Evolutionary conservation across 2,888 invertebrate species (phyloP), one percentile per base, ranked within the genome.

Genomic region (Lacanobia oleracea): DNA sequence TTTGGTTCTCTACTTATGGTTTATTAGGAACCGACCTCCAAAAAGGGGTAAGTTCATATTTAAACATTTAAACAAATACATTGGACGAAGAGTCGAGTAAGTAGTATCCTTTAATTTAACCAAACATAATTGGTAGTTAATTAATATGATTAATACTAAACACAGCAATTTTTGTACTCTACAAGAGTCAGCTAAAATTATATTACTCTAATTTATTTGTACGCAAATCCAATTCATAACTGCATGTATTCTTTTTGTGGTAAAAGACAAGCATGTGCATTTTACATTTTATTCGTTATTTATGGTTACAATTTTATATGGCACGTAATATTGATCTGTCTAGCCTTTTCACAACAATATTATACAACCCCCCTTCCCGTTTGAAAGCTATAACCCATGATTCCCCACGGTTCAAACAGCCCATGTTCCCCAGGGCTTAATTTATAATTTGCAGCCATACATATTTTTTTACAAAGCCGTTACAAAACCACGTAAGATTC

Each of bases 81-180:
- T 67, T 72, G 68, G 60, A 78, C 72, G 62, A 73, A 57, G 45
- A 12, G 16, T 57, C 33, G 14, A 48, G n/a, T 45, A 66, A 68
- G 45, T 40, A 23, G n/a, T 53, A 57, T 72, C 60, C 54, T 50
- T 37, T 65, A 54, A 12, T 51, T 62, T 6, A 65, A 82, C 57
- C 60, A 79, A 72, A 67, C n/a, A 45, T 48, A 65, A 54, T 71
- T 33, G 50, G 53, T 51, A 57, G 37, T 27, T 59, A 61, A 43
- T 12, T 54, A 21, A 67, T 50, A 50, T n/a, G 18, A 56, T 67
- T 73, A 71, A 73, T 40, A 82, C 43, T 74, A 80, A 48, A 83
- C 83, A 80, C 75, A 75, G 77, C 73, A 62, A 68, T 65, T 59
- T 87, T 85, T 85, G 81, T 87, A 89, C 90, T 88, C 88, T 88